Evolutionary conservation across 2,888 invertebrate genomes (phyloP).

Genomic region (Oxytorus armatus): DNA sequence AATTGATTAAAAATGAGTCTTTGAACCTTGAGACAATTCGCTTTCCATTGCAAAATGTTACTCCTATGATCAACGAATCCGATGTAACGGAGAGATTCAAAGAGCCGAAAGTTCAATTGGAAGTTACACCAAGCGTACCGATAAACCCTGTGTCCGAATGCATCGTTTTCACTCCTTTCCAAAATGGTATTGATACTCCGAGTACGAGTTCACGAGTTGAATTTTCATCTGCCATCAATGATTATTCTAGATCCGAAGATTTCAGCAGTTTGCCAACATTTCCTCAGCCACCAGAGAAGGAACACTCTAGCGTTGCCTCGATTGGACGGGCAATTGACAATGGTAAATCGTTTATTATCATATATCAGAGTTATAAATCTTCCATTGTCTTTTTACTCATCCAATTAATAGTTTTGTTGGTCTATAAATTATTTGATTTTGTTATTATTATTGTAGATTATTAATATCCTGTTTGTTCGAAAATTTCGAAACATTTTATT

Average conservation of each 20-base stretch:
- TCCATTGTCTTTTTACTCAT: no score
- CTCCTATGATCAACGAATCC: not conserved
- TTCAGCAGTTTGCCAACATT: not conserved
- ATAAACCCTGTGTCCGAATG: not conserved
- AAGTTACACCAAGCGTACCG: not conserved
- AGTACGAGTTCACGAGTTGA: not conserved
- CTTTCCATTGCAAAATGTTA: not conserved
- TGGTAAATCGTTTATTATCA: slow-evolving; percentile 23
- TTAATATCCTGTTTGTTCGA: no score
- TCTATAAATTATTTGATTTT: no score
- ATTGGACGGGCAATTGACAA: slow-evolving; percentile 48
- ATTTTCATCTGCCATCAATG: not conserved
- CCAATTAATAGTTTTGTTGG: no score
- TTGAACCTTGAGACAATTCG: not conserved
- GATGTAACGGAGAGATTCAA: not conserved
- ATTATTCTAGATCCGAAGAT: not conserved
- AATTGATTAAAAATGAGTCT: not conserved
- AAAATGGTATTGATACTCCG: not conserved
- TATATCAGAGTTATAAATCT: no score
- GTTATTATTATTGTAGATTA: no score
- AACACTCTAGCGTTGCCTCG: slow-evolving; percentile 23
- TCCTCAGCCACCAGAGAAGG: slow-evolving; percentile 12
- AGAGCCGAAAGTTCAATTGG: not conserved
- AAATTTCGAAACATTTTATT: no score
- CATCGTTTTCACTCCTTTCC: not conserved